phyloP scores from a whole-genome alignment of 1,140 invertebrate species.

The Paralvinella palmiformis region DNA sequence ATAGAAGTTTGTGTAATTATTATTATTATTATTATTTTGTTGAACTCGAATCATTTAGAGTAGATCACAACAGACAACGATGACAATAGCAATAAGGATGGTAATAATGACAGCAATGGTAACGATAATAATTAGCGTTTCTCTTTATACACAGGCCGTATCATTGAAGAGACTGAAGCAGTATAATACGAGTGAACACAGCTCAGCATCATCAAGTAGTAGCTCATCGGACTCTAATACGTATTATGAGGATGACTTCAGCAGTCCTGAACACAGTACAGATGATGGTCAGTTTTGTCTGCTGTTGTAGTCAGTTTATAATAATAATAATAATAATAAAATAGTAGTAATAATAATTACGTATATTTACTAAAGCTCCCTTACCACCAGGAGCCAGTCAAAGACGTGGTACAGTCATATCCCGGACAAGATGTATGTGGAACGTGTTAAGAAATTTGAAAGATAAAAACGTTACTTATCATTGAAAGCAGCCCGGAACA shows the following conservation, averaged over 20 bases:
- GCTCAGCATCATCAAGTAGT: not conserved
- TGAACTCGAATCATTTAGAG: no score
- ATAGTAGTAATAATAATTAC: not conserved
- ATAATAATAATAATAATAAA: not conserved
- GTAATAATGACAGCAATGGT: no score
- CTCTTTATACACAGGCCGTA: constrained; percentile 28
- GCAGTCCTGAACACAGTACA: constrained; percentile 81
- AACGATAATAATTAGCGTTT: not conserved
- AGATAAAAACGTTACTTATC: no score
- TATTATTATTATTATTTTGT: no score
- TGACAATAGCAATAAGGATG: no score
- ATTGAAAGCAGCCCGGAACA: no score
- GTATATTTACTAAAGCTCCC: not conserved
- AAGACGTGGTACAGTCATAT: no score
- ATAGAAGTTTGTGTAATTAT: no score
- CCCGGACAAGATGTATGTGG: no score
- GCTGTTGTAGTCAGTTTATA: no score
- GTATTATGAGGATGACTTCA: constrained; percentile 83
- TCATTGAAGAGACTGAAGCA: constrained; percentile 34
- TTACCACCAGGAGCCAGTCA: not conserved
- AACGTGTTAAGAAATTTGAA: no score
- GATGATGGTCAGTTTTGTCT: constrained; percentile 72
- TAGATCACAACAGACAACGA: no score
- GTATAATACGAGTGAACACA: constrained; percentile 17
- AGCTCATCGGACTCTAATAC: constrained; percentile 86